Base-by-base conservation (phyloP, 2,888 invertebrate species). In the Meteorus cinctellus region DNA sequence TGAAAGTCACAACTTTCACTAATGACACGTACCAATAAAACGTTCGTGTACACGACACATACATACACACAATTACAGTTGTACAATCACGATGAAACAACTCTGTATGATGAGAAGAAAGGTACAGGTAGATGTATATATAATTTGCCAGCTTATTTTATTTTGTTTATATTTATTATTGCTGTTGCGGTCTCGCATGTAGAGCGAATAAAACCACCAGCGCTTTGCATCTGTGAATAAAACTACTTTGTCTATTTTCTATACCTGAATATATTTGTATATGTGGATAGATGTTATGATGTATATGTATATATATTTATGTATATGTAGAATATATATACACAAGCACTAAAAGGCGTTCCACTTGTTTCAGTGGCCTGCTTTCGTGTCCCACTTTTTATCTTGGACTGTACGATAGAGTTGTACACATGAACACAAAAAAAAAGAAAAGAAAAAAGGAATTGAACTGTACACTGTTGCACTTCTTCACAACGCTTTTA, bases 331-430 rank as follows among this genome's bases (percentile, higher is more conserved):
- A 34, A 45, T 59, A 55, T 69, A 34, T 51, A 69, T 45, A 48
- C 31, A 70, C 79, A 83, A 84, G 83, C 83, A 86, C 84, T 86
- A 83, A 86, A 84, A 86, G 85, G 81, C 85, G 89, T 89, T 88
- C 89, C 85, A 89, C 89, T 89, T 89, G 89, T 89, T 87, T 88
- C 89, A 86, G 84, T 89, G 89, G 86, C 89, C 89, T 88, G 89
- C 89, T 89, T 89, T 84, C 86, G 80, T 87, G 89, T 86, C 86
- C 89, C 82, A 89, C 87, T 88, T 89, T 84, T 86, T 51, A 36
- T 55, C 48, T 51, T 34, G 77, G 66, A 68, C 55, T 65, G 70
- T 69, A 65, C 27, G 27, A 34, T 63, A 59, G 70, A 14, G 14
- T 16, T 60, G 76, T 74, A 60, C 45, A 41, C 70, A 31, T 74